Evolutionary conservation across 2,888 invertebrate species (phyloP).

Genomic region (Aspidiotus rigidus): DNA sequence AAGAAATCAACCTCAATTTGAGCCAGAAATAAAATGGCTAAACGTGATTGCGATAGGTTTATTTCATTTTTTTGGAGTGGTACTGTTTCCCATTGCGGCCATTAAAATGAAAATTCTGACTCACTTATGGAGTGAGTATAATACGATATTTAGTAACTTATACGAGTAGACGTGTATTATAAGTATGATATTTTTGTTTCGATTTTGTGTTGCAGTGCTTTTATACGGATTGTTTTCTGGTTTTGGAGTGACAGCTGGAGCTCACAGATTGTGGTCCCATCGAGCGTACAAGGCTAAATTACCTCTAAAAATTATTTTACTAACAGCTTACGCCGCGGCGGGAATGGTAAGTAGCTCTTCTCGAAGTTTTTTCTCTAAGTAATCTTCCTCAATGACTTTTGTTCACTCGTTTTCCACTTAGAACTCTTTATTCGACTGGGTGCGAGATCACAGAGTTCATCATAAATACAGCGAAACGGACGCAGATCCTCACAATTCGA

Average conservation of each 20-base stretch:
- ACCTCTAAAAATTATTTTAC: constrained; percentile 61
- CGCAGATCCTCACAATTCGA: constrained; percentile 73
- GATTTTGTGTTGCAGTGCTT: constrained; percentile 44
- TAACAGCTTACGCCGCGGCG: constrained; percentile 56
- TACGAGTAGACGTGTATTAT: background rate
- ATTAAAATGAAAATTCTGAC: constrained; percentile 1
- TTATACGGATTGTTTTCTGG: constrained; percentile 52
- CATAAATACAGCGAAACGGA: constrained; percentile 65
- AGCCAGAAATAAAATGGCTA: background rate
- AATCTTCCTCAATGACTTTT: background rate
- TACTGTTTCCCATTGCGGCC: background rate
- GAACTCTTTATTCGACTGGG: constrained; percentile 65
- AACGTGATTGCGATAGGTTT: background rate
- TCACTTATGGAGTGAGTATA: background rate
- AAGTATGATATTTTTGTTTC: background rate
- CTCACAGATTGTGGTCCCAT: constrained; percentile 57
- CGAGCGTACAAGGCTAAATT: constrained; percentile 57
- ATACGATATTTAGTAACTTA: background rate
- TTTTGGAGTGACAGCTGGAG: constrained; percentile 61
- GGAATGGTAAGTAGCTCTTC: constrained; percentile 52
- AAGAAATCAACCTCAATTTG: background rate
- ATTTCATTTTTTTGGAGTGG: background rate
- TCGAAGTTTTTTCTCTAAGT: background rate
- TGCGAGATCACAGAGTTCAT: constrained; percentile 65
- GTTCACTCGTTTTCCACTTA: constrained; percentile 40